Base-by-base conservation (phyloP, 2,888 invertebrate genomes). In the Tetragonula carbonaria region DNA sequence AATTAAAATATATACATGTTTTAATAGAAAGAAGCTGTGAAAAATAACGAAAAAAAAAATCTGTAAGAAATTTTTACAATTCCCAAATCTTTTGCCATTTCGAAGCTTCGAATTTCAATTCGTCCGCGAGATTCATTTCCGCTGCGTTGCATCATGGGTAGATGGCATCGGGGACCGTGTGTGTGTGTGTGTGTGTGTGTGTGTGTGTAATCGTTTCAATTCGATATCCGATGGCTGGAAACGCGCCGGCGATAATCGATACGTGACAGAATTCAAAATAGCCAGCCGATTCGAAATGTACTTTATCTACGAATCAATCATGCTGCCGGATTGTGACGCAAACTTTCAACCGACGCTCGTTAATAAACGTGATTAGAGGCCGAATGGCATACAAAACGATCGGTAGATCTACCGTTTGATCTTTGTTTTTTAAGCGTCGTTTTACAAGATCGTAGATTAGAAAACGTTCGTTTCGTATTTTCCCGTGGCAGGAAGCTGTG, bases 261-360 rank as follows among this genome's bases (percentile, higher is more conserved):
- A 89, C 89, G 88, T 88, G 88, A 89, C 33, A 66, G 84, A 89
- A 88, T 87, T 80, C 79, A 84, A 84, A 89, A 87, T 84, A 88
- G 76, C 63, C 38, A 65, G 66, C 23, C 68, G 72, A 88, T 82
- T 75, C 63, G 51, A 55, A 55, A 71, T 65, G 79, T 59, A 74
- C 73, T 53, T 83, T 86, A 88, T 86, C 84, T 78, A 5, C 38
- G 11, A 45, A 74, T 78, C 68, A 78, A 86, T 80, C 71, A 62
- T 55, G 14, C 55, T 51, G 57, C 53, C 63, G 33, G 53, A 57
- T 73, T 50, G 45, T 50, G 57, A 53, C 14, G 53, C 74, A 79
- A 83, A 77, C 76, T 66, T 80, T 78, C 53, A 38, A 33, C 50
- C 53, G 18, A 28, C 65, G 59, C 79, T 77, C 57, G 21, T 82